phyloP scores from a whole-genome alignment of 1,140 invertebrate genomes.

The Diabrotica virgifera region DNA sequence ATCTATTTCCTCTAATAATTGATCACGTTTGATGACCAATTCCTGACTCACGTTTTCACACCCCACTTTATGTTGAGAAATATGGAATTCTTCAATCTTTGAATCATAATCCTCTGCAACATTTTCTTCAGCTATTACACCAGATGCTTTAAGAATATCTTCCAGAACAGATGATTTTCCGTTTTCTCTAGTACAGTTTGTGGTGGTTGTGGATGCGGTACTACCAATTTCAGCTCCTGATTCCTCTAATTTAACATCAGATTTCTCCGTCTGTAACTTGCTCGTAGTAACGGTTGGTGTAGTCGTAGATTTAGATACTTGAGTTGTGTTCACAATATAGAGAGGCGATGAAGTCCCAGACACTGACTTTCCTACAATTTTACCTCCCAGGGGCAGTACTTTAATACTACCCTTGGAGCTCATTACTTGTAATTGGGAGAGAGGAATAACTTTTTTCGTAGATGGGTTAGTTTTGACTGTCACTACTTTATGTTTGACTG shows the following conservation, averaged over 20 bases:
- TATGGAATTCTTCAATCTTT: slow-evolving; percentile 26
- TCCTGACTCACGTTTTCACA: neutral
- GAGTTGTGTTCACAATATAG: slow-evolving; percentile 8
- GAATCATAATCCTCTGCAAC: slow-evolving; percentile 23
- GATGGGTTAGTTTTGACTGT: slow-evolving; percentile 38
- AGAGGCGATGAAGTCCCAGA: slow-evolving; percentile 9
- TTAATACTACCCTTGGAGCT: slow-evolving; percentile 43
- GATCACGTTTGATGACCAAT: no score
- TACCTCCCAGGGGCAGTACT: slow-evolving; percentile 41
- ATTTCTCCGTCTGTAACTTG: neutral
- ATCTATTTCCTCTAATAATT: no score
- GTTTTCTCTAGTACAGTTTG: slow-evolving; percentile 14
- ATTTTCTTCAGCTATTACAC: slow-evolving; percentile 14
- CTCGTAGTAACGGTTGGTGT: neutral
- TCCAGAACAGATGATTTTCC: slow-evolving; percentile 23
- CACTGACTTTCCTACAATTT: slow-evolving; percentile 26
- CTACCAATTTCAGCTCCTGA: neutral
- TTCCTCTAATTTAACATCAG: neutral
- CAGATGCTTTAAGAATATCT: slow-evolving; percentile 22
- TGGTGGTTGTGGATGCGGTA: no score
- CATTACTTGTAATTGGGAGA: slow-evolving; percentile 42
- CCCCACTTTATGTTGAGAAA: slow-evolving; percentile 20
- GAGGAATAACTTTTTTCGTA: slow-evolving; percentile 41
- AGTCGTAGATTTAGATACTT: neutral
- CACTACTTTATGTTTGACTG: slow-evolving; percentile 42